Base-by-base conservation (phyloP, 2,113 vertebrate genomes). In the Nycticebus coucang region DNA sequence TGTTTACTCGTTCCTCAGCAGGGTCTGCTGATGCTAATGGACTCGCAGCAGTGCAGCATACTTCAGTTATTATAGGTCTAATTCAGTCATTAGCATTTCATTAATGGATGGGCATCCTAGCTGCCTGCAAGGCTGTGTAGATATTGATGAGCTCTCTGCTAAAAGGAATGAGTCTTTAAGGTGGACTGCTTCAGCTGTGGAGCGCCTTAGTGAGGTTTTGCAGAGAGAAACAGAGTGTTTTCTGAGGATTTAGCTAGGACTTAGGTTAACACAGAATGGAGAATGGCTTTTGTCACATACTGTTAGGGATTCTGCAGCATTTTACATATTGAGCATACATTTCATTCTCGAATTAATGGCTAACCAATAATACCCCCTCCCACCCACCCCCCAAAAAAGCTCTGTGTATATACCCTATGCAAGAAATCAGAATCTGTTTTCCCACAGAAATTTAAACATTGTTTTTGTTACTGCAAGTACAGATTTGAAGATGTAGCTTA, bases 1-100 rank as follows among this genome's bases (percentile, higher is more conserved):
- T 99, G 98, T 99, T 99, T 98, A 98, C 98, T 98, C 98, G 98
- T 98, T 98, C 98, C 99, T 98, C 99, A 99, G 99, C 99, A 55
- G 99, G 99, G 97, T 98, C 98, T 97, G 97, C 98, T 95, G 98
- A 99, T 98, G 99, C 99, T 99, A 99, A 99, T 99, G 99, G 99
- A 98, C 99, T 99, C 99, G 98, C 98, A 99, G 99, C 99, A 99
- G 99, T 99, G 97, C 98, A 97, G 98, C 98, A 98, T 98, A 98
- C 98, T 99, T 99, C 98, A 99, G 99, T 99, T 99, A 99, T 99
- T 99, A 99, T 98, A 99, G 99, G 99, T 99, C 99, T 99, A 99
- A 99, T 99, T 99, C 99, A 98, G 99, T 99, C 99, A 99, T 99
- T 99, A 99, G 99, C 99, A 99, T 99, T 99, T 99, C 99, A 99